Evolutionary conservation across 2,797 vertebrate genomes (phyloP).

Genomic region (Eospalax fontanierii): DNA sequence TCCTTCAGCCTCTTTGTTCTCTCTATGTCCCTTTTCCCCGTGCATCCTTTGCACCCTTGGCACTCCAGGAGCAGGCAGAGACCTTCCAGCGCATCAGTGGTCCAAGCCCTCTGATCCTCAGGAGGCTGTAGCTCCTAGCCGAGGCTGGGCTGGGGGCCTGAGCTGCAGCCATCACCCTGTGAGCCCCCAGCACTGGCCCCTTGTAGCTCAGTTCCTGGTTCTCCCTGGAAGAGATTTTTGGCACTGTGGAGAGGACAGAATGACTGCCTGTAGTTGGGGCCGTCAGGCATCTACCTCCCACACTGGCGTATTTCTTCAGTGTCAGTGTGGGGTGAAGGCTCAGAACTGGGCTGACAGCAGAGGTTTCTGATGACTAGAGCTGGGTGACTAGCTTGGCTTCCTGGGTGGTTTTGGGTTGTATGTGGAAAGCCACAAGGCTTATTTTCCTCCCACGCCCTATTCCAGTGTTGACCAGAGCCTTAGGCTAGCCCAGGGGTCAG

Average conservation of each 20-base stretch:
- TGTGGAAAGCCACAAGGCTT: not conserved
- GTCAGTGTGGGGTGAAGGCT: not conserved
- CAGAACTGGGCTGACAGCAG: not conserved
- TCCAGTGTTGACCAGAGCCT: not conserved
- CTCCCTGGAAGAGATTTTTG: not conserved
- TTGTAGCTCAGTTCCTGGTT: conserved; percentile 31
- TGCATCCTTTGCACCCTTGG: not conserved
- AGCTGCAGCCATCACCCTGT: not conserved
- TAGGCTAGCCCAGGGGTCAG: too few species aligned
- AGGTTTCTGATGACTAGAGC: not conserved
- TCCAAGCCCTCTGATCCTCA: not conserved
- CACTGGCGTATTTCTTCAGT: not conserved
- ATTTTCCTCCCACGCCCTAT: not conserved
- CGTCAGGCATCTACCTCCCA: not conserved
- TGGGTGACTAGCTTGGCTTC: not conserved
- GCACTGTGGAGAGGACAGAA: too few species aligned
- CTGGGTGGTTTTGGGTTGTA: not conserved
- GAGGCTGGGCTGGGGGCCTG: not conserved
- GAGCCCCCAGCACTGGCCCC: conserved; percentile 77
- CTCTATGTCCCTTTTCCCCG: not conserved
- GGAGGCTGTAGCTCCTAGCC: not conserved
- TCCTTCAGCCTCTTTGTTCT: not conserved
- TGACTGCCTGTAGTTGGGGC: not conserved
- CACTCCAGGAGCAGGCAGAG: not conserved
- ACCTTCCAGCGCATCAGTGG: not conserved